Evolutionary conservation across 2,797 vertebrate species (phyloP).

Genomic region (Odontamblyopus lacepedii): DNA sequence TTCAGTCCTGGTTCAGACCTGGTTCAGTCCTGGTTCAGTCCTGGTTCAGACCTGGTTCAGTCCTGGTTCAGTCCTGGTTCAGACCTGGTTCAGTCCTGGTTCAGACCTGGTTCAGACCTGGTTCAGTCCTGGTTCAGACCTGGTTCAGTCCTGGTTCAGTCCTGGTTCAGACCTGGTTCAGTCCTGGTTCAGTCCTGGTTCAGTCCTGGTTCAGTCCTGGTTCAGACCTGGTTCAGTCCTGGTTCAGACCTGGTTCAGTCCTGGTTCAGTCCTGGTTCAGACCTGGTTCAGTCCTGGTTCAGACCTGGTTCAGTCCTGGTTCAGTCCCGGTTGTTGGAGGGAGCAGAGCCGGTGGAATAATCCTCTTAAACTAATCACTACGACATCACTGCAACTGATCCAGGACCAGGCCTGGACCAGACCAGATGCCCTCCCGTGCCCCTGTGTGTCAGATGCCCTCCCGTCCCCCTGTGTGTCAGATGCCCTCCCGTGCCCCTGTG

Average conservation of each 20-base stretch:
- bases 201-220: not conserved
- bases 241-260: no score
- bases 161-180: not conserved
- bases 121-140: not conserved
- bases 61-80: not conserved
- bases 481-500: no score
- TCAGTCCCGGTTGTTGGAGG: not conserved
- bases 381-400: not conserved
- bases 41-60: not conserved
- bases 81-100: not conserved
- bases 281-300: not conserved
- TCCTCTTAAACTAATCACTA: conserved; percentile 7
- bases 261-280: not conserved
- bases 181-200: not conserved
- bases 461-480: no score
- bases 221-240: not conserved
- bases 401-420: not conserved
- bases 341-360: not conserved
- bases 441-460: no score
- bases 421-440: no score
- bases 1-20: not conserved
- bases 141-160: not conserved
- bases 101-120: not conserved
- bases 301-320: not conserved
- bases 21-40: not conserved